Conservation (phyloP, 2,113 vertebrate genomes). For the Pimephales promelas region DNA sequence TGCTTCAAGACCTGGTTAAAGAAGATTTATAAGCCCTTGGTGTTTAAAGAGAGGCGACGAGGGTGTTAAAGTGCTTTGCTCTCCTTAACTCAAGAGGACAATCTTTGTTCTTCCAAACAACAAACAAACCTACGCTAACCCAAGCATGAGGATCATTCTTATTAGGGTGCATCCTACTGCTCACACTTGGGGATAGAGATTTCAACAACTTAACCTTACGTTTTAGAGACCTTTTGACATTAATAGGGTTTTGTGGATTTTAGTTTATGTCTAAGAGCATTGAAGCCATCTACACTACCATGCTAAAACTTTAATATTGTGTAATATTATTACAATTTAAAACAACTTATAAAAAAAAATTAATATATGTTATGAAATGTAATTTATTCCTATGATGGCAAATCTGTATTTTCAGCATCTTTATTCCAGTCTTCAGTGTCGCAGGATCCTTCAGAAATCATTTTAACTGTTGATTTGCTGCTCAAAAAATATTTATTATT, state of each 20-base stretch:
- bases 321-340: background rate
- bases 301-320: background rate
- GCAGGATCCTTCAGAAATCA: background rate
- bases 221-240: background rate
- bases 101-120: background rate
- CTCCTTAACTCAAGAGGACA: slow-evolving; percentile 14
- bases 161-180: background rate
- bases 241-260: background rate
- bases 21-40: slow-evolving; percentile 37
- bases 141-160: background rate
- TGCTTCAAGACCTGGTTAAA: background rate
- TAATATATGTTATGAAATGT: too few relatives aligned
- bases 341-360: background rate
- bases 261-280: background rate
- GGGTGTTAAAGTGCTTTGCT: background rate
- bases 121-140: background rate
- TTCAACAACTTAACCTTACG: background rate
- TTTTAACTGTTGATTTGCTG: background rate
- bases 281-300: background rate
- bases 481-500: background rate
- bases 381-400: too few relatives aligned
- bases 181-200: background rate
- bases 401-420: too few relatives aligned
- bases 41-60: background rate
- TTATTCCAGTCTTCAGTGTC: background rate